Evolutionary conservation across 2,888 invertebrate genomes (phyloP).

Genomic region (Volucella inflata): DNA sequence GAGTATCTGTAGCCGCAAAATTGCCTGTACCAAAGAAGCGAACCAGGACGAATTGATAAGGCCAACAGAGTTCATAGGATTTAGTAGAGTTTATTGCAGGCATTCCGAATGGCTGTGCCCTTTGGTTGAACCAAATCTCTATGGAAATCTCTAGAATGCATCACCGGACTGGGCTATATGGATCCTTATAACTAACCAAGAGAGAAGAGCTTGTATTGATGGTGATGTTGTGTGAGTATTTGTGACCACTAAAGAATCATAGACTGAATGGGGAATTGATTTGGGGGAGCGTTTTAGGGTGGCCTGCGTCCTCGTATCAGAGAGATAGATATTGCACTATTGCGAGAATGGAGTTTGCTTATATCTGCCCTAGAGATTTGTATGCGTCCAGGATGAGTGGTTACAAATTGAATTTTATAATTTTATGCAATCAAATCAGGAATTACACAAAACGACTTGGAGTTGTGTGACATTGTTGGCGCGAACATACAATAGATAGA

Average conservation of each 20-base stretch:
- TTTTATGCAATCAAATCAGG: constrained; percentile 3
- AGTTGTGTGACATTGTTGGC: too few relatives aligned
- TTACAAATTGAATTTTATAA: constrained; percentile 57
- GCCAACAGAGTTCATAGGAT: constrained; percentile 21
- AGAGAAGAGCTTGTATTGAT: neutral
- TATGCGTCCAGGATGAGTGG: constrained; percentile 29
- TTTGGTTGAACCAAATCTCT: constrained; percentile 52
- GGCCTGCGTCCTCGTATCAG: neutral
- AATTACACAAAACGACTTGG: neutral
- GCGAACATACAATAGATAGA: too few relatives aligned
- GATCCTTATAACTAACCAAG: constrained; percentile 29
- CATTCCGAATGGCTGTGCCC: constrained; percentile 5
- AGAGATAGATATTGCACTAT: neutral
- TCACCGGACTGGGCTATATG: constrained; percentile 3
- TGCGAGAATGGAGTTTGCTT: neutral
- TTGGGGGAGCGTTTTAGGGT: constrained; percentile 5
- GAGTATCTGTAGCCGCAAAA: neutral
- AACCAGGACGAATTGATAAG: constrained; percentile 46
- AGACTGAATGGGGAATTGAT: constrained; percentile 51
- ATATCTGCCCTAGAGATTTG: neutral
- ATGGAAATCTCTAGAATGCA: constrained; percentile 63
- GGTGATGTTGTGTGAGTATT: too few relatives aligned
- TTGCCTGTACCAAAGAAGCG: neutral
- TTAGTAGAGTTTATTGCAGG: constrained; percentile 14
- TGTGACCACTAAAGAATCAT: neutral